Base-by-base conservation (phyloP, 2,888 invertebrate genomes). In the Apamea monoglypha region DNA sequence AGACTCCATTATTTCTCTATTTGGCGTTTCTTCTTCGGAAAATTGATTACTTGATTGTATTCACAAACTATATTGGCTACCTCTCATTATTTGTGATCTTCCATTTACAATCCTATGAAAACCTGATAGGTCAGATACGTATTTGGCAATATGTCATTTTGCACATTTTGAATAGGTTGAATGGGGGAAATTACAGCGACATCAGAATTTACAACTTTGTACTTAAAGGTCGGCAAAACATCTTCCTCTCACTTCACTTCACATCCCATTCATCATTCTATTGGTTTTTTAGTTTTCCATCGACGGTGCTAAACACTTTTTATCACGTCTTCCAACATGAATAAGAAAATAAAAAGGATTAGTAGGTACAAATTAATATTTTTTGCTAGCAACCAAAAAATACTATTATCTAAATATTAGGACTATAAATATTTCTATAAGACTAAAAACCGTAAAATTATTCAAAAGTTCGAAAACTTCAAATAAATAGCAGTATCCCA, bases 81-180 rank as follows among this genome's bases (percentile, higher is more conserved):
- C 29, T 67, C 59, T 74, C 53, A 75, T 80, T 74, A 84, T 80
- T 63, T 83, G 53, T 76, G 74, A 40, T n/a, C 12, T 16, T 47
- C 18, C 44, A 76, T 67, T 67, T 64, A 76, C 78, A 78, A 85
- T 81, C 16, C 53, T 74, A 75, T 56, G 63, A 53, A 73, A 75
- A 76, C 84, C 83, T 84, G 83, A 86, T 86, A 82, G 84, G 84
- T 86, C 73, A 84, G 50, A 40, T n/a, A 53, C 50, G 56, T 74
- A 86, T 84, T 78, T 75, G 70, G 83, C 32, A 73, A 82, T 80
- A 64, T 44, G 75, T 68, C 79, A 86, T 75, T 85, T 74, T 32
- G 76, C 36, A 81, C 50, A 73, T 70, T 56, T 82, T 74, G 74
- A 76, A 74, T 74, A 29, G 69, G 64, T 84, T 61, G 70, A 56